Base-by-base conservation (phyloP, 2,888 invertebrate species). In the Morpho achilles region DNA sequence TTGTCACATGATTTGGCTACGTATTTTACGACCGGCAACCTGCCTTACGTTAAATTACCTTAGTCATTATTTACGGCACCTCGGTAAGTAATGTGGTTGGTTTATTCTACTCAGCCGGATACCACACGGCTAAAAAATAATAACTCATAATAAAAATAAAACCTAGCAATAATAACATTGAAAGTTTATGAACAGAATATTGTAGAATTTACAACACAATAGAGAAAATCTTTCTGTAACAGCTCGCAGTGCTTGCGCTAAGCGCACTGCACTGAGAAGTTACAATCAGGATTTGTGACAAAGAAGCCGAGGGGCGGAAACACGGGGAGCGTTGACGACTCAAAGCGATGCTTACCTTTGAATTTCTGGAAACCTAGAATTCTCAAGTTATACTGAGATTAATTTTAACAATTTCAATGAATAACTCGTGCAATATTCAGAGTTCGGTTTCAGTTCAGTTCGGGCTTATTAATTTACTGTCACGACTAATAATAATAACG, bases 221-320 rank as follows among this genome's bases (percentile, higher is more conserved):
- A 49, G 63, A 46, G 51, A 57, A 60, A 68, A 65, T 59, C 63
- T 65, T 64, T 65, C 64, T 65, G 62, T 57, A 10, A 32, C 4
- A 63, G 65, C 60, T 60, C 63, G 54, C 65, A 61, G 60, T 59
- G 62, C 62, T 65, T 58, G 62, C 65, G 65, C 59, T 61, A 60
- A 67, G 62, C 66, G 66, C 60, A 59, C 63, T 67, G 65, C 61
- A 67, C 67, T 69, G 70, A 72, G 69, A 67, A 72, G 71, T 74
- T 63, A 73, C 74, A 77, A 76, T 76, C 74, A 75, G 74, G 72
- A 78, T 76, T 78, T 76, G 76, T 70, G 75, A 75, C 73, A 75
- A 75, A 76, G 74, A 76, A 74, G 69, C 69, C 74, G 74, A 71
- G 71, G 65, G 69, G 60, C 67, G 66, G 76, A 77, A 79, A 77